Base-by-base conservation (phyloP, 2,797 vertebrate genomes). In the Naso thynnoides region DNA sequence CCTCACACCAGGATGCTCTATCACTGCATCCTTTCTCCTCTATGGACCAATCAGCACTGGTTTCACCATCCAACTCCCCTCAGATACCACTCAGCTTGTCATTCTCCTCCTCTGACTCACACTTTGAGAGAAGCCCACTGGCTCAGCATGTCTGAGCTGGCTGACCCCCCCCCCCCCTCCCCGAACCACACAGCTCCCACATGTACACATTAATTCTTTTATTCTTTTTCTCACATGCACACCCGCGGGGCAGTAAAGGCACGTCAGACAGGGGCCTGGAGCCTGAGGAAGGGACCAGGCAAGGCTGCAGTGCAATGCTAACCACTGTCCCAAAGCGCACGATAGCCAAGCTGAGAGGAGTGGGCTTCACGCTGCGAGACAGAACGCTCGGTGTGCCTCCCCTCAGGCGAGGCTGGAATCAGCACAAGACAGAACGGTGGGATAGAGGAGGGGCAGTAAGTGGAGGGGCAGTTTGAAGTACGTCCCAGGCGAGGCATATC, bases 21-120 rank as follows among this genome's bases (percentile, higher is more conserved):
- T 85, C 76, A 64, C 49, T 69, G 59, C 72, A 71, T 65, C 69
- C 64, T 23, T 13, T 64, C 58, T 69, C 61, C 75, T 74, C 59
- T 26, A 66, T 1, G 36, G 79, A 79, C 85, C 87, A 92, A 90
- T 93, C 82, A 90, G 83, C 59, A 60, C 66, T 57, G 65, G 78
- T 83, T 86, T 72, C 76, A 70, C 73, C n/a, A 47, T 64, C 58
- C 52, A 41, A 78, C 72, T 80, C 59, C 45, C 73, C 49, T 70
- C 70, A 29, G 70, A 83, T 77, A 81, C 74, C 64, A 71, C 59
- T 74, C 76, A 72, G 71, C 79, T 77, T 81, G 73, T 85, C 84
- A 86, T 79, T 85, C 54, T 79, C 55, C 57, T 71, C 9, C 59
- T 63, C 60, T 45, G 64, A 74, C 73, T 88, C 78, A 65, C 65